Evolutionary conservation across 2,113 vertebrate species (phyloP), one percentile per base, ranked within the genome.

Genomic region (Zosterops borbonicus): DNA sequence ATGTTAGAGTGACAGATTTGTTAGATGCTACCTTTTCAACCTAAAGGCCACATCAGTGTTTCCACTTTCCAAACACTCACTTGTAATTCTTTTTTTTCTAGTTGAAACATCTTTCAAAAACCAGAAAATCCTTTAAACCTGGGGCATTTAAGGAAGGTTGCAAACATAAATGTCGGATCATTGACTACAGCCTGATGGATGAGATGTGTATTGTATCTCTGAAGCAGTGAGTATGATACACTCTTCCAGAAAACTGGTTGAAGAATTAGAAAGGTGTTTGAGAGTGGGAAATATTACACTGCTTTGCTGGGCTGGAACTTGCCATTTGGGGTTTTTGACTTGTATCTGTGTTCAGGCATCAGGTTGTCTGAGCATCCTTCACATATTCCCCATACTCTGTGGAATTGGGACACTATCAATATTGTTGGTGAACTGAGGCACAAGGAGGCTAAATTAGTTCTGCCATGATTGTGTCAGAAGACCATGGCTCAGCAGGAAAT

Each of bases 171-270:
- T 98, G 99, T 97, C 98, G 99, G 92, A 98, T 99, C 89, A 97
- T 98, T 82, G 98, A 98, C 94, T 99, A 98, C 92, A 99, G 98
- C 96, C 97, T 97, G 42, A 98, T 99, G 96, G 99, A 99, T 83
- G 98, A 99, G 87, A 97, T 99, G 92, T 94, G 97, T 63, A 63
- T 98, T 80, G 97, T 98, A 3, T 98, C 97, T 77, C 97, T 99
- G 82, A 98, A 98, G 69, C 95, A 92, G 99, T 99, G 97, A 97
- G 98, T 96, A 55, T 81, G 39, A 35, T 12, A 33, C 50, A 69
- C 17, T 69, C 10, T 87, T 86, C 16, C 37, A 88, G 46, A 71
- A 90, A n/a, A 64, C 27, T 52, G 12, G 1, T 82, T 64, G 31
- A 78, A 67, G 35, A 37, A n/a, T 68, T 53, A 67, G 37, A 81